Conservation (phyloP, 2,888 invertebrate genomes). For the Leucania comma region DNA sequence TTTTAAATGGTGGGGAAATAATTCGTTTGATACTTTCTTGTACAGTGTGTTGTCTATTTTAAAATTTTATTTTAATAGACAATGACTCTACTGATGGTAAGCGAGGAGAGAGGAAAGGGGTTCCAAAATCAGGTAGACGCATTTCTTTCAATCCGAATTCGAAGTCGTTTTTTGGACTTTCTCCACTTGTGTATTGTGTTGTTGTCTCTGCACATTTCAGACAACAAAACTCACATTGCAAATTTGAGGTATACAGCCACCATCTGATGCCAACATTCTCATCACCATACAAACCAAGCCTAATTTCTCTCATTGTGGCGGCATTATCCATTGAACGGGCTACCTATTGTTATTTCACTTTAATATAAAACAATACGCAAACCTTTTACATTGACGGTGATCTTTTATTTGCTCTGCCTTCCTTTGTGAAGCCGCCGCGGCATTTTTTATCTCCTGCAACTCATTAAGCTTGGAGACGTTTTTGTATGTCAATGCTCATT, state of each 20-base stretch:
- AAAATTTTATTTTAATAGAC: no score
- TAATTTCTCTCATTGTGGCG: conserved; percentile 85
- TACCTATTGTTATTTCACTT: conserved; percentile 90
- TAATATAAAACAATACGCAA: conserved; percentile 90
- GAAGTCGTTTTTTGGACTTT: no score
- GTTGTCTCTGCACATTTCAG: neutral
- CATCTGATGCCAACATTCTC: conserved; percentile 34
- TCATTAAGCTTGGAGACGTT: conserved; percentile 81
- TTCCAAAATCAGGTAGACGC: no score
- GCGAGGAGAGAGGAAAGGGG: no score
- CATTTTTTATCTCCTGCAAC: conserved; percentile 84
- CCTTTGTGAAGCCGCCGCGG: conserved; percentile 86
- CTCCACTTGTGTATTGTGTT: no score
- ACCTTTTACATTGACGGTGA: conserved; percentile 81
- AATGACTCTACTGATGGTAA: no score
- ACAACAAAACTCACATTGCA: neutral
- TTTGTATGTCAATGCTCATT: conserved; percentile 69
- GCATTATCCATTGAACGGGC: conserved; percentile 88
- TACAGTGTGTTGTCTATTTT: no score
- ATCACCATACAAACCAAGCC: conserved; percentile 73
- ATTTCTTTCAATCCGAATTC: no score
- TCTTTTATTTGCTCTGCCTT: conserved; percentile 84
- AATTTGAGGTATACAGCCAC: neutral
- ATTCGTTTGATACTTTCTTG: no score
- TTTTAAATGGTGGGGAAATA: neutral